These are phyloP conservation scores for Hartigia nigra DNA, from an alignment of 2,888 invertebrate species.

Conservation along the genomic window DNA sequence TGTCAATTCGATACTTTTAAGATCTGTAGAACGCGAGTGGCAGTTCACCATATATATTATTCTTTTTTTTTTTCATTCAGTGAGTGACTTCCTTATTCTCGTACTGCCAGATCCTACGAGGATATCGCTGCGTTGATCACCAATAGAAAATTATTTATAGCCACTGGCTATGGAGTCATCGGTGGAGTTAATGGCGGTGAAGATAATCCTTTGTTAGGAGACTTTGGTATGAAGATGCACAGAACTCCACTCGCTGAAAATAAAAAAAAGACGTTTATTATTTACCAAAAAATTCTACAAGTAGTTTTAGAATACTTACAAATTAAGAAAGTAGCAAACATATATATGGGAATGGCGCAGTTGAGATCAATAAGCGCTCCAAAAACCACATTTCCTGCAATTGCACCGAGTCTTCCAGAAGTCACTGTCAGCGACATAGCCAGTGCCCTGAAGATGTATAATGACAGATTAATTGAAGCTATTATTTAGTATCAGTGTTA, in stretches of 20 bases:
- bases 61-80: not conserved
- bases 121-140: not conserved
- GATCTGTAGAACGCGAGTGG: not conserved
- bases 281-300: not conserved
- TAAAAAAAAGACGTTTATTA: conserved; percentile 11
- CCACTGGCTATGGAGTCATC: not conserved
- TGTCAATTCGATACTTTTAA: not conserved
- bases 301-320: conserved; percentile 11
- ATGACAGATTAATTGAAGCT: not conserved
- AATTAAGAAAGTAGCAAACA: conserved; percentile 22
- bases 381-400: conserved; percentile 79
- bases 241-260: conserved; percentile 76
- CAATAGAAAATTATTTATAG: not conserved
- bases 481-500: not conserved
- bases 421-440: not conserved
- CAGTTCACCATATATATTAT: not conserved
- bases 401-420: conserved; percentile 68
- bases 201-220: not conserved
- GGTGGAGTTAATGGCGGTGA: not conserved
- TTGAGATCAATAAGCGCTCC: conserved; percentile 83
- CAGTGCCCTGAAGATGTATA: not conserved
- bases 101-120: conserved; percentile 10
- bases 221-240: conserved; percentile 74
- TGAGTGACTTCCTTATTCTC: conserved; percentile 11
- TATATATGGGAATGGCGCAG: conserved; percentile 77